Conservation (phyloP, 2,797 vertebrate genomes). For the Anguilla marmorata region DNA sequence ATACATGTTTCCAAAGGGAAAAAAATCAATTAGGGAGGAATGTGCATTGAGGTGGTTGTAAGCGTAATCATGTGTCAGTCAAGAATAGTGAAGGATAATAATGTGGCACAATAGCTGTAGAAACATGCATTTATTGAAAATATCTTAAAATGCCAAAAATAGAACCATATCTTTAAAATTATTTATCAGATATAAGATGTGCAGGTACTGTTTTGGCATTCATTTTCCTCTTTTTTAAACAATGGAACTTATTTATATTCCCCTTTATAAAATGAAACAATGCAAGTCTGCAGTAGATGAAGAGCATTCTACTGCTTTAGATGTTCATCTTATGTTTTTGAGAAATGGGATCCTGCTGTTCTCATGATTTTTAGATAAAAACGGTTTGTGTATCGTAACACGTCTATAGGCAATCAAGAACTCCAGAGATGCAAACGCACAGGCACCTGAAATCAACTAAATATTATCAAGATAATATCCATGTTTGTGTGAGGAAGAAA, state of each 20-base stretch:
- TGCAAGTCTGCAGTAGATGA: slow-evolving; percentile 61
- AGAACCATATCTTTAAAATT: not conserved
- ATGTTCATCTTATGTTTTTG: slow-evolving; percentile 77
- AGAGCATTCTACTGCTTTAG: slow-evolving; percentile 71
- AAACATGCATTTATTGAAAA: not conserved
- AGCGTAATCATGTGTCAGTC: not conserved
- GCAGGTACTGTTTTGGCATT: slow-evolving; percentile 30
- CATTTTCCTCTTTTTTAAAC: slow-evolving; percentile 28
- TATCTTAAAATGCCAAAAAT: slow-evolving; percentile 3
- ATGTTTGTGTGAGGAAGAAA: slow-evolving; percentile 81
- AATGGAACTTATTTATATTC: slow-evolving; percentile 54
- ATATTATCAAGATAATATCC: slow-evolving; percentile 91
- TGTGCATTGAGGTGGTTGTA: not conserved
- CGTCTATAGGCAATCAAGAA: slow-evolving; percentile 79
- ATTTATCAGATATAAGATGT: slow-evolving; percentile 15
- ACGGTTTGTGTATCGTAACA: slow-evolving; percentile 79
- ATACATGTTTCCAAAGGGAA: not conserved
- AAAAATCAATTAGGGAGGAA: slow-evolving; percentile 7
- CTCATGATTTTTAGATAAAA: slow-evolving; percentile 82
- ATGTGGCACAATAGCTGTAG: not conserved
- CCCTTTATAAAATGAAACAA: slow-evolving; percentile 42
- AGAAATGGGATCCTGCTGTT: slow-evolving; percentile 75
- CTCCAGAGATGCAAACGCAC: slow-evolving; percentile 80
- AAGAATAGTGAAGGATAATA: not conserved
- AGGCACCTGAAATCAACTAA: slow-evolving; percentile 85